Evolutionary conservation across 2,888 invertebrate genomes (phyloP).

Genomic region (Brachylomia viminalis): DNA sequence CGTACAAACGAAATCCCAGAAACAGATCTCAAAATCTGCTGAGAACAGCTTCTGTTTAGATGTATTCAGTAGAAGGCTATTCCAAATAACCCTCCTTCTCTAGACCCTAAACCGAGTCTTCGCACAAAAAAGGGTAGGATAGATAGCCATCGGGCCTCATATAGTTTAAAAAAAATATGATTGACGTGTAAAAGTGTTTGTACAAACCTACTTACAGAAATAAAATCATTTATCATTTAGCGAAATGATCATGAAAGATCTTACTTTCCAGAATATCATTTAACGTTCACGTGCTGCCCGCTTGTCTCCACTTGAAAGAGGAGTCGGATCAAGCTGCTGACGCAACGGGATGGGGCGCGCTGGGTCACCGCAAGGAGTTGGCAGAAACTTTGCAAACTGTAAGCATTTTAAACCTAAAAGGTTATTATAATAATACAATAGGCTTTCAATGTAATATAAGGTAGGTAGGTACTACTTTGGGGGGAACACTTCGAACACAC

Average conservation of each 20-base stretch:
- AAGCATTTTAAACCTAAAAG: neutral
- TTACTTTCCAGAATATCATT: slow-evolving; percentile 20
- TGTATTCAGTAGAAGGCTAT: too few species aligned
- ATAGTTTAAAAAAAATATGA: too few species aligned
- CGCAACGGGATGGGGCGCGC: slow-evolving; percentile 21
- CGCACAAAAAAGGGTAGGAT: neutral
- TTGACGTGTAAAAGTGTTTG: too few species aligned
- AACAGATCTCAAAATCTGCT: neutral
- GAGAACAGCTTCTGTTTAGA: neutral
- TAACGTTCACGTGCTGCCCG: slow-evolving; percentile 8
- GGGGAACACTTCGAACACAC: too few species aligned
- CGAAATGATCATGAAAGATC: slow-evolving; percentile 40
- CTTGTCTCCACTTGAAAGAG: slow-evolving; percentile 10
- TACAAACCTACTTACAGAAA: too few species aligned
- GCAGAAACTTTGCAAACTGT: slow-evolving; percentile 20
- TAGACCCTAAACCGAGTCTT: neutral
- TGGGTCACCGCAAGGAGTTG: neutral
- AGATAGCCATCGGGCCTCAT: neutral
- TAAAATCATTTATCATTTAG: too few species aligned
- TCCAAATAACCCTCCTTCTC: neutral
- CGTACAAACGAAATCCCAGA: neutral
- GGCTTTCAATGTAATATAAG: too few species aligned
- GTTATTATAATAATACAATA: too few species aligned
- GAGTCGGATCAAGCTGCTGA: neutral
- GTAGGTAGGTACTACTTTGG: too few species aligned